These are phyloP conservation scores for Sorex araneus DNA, from an alignment of 2,113 vertebrate species.

Conservation along the genomic window DNA sequence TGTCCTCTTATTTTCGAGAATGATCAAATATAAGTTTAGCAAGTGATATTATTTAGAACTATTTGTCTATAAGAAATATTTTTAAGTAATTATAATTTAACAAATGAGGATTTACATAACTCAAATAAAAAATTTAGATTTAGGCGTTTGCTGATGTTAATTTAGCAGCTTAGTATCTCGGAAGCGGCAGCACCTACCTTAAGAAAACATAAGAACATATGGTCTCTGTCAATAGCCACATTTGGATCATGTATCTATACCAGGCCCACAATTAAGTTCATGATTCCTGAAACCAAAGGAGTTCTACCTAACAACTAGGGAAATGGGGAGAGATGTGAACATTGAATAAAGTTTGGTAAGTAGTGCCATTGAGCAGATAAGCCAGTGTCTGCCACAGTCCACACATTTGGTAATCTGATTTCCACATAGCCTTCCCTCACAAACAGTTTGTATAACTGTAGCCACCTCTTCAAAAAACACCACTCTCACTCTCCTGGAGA, in stretches of 20 bases:
- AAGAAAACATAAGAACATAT: not conserved
- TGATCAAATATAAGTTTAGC: not conserved
- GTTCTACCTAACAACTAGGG: not conserved
- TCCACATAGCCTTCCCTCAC: not conserved
- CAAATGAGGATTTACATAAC: not conserved
- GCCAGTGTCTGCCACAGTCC: not conserved
- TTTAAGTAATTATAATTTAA: not conserved
- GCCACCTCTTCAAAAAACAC: not conserved
- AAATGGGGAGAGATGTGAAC: not conserved
- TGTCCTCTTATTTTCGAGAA: not conserved
- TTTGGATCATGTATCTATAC: not conserved
- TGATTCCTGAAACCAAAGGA: not conserved
- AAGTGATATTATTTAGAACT: conserved; percentile 20
- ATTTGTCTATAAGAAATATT: conserved; percentile 11
- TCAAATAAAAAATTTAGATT: conserved; percentile 5
- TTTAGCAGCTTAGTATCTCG: conserved; percentile 18
- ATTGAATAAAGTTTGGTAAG: not conserved
- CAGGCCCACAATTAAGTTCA: not conserved
- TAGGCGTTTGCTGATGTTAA: not conserved
- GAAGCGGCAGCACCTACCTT: not conserved
- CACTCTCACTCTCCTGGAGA: not conserved
- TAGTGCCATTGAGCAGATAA: not conserved
- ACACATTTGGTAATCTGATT: not conserved
- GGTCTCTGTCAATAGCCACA: not conserved
- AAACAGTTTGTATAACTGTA: not conserved